Evolutionary conservation across 2,888 invertebrate genomes (phyloP), one percentile per base, ranked within the genome.

Genomic region (Ochlodes sylvanus): DNA sequence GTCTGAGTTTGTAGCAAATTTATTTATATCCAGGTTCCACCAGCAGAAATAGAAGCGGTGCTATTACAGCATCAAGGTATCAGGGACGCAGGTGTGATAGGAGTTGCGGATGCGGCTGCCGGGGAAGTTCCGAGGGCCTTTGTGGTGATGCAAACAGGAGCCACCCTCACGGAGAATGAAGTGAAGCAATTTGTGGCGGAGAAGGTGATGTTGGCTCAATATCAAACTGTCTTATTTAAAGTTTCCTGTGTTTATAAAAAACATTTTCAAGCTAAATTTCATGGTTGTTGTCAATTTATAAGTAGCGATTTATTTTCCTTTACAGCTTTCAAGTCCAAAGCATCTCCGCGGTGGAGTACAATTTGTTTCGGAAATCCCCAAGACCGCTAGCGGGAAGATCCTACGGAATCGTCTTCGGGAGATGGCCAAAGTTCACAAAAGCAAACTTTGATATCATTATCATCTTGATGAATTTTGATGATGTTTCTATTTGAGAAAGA

Each of bases 21-120:
- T 27, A 27, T 27, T 27, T 5, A 6, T 7, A 34, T 71, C 1
- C 79, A 96, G 95, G 95, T 95, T 0, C 95, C 98, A 0, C 98
- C 98, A 65, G 97, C 98, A 0, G 98, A 98, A 86, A 85, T 98
- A 47, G 98, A 98, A 90, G 95, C 95, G 0, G 80, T 98, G n/a
- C 88, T 98, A 0, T 87, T 97, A 0, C 94, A 95, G 15, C 95
- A 97, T 84, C 94, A 95, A 0, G 94, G 94, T 17, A 94, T 98
- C 2, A 92, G 93, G 67, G 98, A 98, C 76, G 96, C 94, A 0
- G 98, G 96, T 0, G 98, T 98, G 0, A 94, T 98, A 72, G 98
- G 98, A 0, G 79, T 95, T n/a, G 95, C 96, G 0, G 94, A 97
- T 78, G 71, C 72, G 1, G 94, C 81, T 7, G 95, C 95, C n/a